phyloP scores from a whole-genome alignment of 2,113 vertebrate genomes.

The Theristicus caerulescens region DNA sequence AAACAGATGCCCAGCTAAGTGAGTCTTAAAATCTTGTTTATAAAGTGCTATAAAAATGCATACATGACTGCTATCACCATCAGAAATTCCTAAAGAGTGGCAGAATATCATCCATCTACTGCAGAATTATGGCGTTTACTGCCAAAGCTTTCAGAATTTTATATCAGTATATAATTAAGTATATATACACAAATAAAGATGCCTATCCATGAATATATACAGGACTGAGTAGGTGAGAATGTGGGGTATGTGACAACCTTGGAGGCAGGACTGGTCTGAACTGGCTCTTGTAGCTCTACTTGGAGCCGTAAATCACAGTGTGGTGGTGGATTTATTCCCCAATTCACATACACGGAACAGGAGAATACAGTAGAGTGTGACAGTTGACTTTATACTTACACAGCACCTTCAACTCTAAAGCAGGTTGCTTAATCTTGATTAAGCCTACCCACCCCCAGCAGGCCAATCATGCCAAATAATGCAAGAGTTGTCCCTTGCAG shows the following conservation, averaged over 20 bases:
- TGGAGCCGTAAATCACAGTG: not conserved
- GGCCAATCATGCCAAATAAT: not conserved
- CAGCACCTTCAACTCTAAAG: not conserved
- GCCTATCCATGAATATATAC: not conserved
- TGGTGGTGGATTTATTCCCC: not conserved
- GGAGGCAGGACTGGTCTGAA: not conserved
- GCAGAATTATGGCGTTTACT: not conserved
- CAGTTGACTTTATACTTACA: not conserved
- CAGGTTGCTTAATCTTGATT: not conserved
- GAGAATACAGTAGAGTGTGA: not conserved
- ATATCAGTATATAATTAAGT: not conserved
- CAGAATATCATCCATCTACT: not conserved
- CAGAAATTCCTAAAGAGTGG: not conserved
- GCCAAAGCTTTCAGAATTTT: not conserved
- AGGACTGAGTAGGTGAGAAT: not conserved
- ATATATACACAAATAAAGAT: not conserved
- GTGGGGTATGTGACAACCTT: not conserved
- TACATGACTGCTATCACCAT: not conserved
- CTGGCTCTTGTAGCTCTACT: not conserved
- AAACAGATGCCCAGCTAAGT: not conserved
- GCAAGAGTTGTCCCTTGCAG: not conserved
- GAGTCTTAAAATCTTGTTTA: not conserved
- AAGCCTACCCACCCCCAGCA: fast-evolving
- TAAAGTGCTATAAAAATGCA: not conserved
- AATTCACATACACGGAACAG: not conserved